phyloP scores from a whole-genome alignment of 2,797 vertebrate genomes.

The Lutra lutra region DNA sequence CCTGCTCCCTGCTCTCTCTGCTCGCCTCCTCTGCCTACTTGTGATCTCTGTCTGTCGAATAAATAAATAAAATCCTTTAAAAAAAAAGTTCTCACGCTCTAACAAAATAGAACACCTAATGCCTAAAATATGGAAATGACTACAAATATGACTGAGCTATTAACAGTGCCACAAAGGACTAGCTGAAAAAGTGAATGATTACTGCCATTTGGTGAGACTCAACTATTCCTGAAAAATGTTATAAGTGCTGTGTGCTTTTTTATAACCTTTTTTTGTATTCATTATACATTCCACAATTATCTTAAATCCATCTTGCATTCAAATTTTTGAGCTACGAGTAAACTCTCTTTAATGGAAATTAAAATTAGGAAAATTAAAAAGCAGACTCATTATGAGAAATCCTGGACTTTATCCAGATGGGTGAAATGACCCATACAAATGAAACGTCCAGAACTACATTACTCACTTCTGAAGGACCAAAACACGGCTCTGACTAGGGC shows the following conservation, averaged over 20 bases:
- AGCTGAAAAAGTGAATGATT: slow-evolving; percentile 23
- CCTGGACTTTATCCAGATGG: slow-evolving; percentile 47
- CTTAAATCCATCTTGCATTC: slow-evolving; percentile 60
- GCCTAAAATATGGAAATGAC: slow-evolving; percentile 34
- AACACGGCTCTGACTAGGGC: background rate
- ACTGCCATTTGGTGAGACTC: slow-evolving; percentile 16
- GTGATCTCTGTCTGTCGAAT: no score
- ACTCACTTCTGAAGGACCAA: slow-evolving; percentile 7
- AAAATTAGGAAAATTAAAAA: slow-evolving; percentile 73
- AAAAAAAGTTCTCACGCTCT: slow-evolving; percentile 1
- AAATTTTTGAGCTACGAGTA: background rate
- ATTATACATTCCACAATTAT: slow-evolving; percentile 28
- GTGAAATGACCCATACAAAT: slow-evolving; percentile 55
- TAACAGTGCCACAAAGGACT: slow-evolving; percentile 51
- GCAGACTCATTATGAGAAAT: slow-evolving; percentile 51
- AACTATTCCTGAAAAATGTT: background rate
- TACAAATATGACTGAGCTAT: background rate
- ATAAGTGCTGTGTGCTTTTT: background rate
- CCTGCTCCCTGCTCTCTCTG: no score
- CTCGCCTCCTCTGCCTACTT: no score
- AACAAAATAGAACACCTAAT: slow-evolving; percentile 36
- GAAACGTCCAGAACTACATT: background rate
- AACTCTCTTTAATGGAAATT: slow-evolving; percentile 69
- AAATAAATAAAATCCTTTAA: no score
- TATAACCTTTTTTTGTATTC: background rate